Base-by-base conservation (phyloP, 2,797 vertebrate genomes). In the Todus mexicanus region DNA sequence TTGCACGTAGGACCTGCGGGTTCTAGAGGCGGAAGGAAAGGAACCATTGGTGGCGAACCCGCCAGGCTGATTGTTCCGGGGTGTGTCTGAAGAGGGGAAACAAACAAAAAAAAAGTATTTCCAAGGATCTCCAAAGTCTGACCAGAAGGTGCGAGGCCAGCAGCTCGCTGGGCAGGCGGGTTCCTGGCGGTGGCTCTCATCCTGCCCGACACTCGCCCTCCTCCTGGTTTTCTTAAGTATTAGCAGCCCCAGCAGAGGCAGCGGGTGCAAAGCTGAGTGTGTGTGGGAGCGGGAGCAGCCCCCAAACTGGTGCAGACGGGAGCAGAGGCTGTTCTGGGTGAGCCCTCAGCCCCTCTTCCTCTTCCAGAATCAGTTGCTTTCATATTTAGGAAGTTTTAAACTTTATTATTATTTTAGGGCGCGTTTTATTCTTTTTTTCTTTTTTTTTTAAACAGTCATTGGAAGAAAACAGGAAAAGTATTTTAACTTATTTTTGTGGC, bases 331-430 rank as follows among this genome's bases (percentile, higher is more conserved):
- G 6, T 53, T 18, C 47, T 75, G 76, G 80, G 57, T 50, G 16
- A 87, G 66, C 84, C 88, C 70, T 47, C 65, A 65, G 48, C 38
- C 86, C 69, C 56, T 87, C 94, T 81, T 94, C 95, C 92, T 89
- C 27, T 84, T 91, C 93, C 93, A 57, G n/a, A 82, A 90, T 59
- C 45, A 76, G 40, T 85, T 90, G 40, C 63, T 88, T 90, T 91
- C 33, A 29, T 51, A 93, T 94, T 89, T 95, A 97, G 97, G 95
- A 97, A 95, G 87, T 95, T 96, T 97, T 96, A 91, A 95, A 90
- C 60, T 68, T 17, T 31, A 21, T 45, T 7, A 88, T 82, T 82
- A 63, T 94, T 97, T 96, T 97, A 97, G 91, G 97, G 89, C 76
- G 47, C 79, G 87, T 87, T 94, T 94, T 68, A 60, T 20, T 61